phyloP scores from a whole-genome alignment of 2,797 vertebrate genomes.

The Rhodeus uyekii region DNA sequence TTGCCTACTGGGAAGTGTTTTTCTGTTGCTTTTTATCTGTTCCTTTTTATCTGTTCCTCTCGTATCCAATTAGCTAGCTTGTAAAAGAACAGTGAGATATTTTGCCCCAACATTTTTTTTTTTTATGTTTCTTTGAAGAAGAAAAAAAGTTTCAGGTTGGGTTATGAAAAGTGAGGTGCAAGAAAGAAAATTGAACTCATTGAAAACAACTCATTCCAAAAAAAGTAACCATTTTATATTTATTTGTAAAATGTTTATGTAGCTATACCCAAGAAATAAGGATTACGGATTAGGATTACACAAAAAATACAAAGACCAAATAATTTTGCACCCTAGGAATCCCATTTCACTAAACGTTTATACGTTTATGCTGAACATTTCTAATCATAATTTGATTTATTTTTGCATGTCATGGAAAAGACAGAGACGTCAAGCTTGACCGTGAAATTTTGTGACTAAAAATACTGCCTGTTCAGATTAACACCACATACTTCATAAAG shows the following conservation, averaged over 20 bases:
- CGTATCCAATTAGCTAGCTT: slow-evolving; percentile 6
- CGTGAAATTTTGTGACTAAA: background rate
- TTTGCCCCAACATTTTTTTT: background rate
- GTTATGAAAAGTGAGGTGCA: slow-evolving; percentile 24
- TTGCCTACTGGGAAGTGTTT: background rate
- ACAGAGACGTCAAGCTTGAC: background rate
- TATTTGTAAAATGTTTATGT: background rate
- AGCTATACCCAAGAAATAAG: background rate
- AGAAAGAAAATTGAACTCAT: background rate
- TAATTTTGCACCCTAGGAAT: background rate
- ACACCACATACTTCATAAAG: background rate
- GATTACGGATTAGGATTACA: background rate
- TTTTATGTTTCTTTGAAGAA: background rate
- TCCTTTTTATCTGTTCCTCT: background rate
- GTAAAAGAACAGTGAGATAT: background rate
- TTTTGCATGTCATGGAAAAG: background rate
- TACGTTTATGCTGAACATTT: background rate
- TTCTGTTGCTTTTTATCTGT: background rate
- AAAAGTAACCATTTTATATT: background rate
- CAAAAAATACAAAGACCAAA: background rate
- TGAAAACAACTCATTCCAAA: background rate
- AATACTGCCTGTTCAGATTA: background rate
- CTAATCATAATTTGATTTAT: background rate
- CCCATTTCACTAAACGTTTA: background rate
- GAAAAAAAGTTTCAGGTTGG: background rate